A percentile compares a stretch with the other conserved stretches of the same genome.
Conservation (phyloP, 2,797 vertebrate genomes). For the Parauchenoglanis ngamensis region DNA sequence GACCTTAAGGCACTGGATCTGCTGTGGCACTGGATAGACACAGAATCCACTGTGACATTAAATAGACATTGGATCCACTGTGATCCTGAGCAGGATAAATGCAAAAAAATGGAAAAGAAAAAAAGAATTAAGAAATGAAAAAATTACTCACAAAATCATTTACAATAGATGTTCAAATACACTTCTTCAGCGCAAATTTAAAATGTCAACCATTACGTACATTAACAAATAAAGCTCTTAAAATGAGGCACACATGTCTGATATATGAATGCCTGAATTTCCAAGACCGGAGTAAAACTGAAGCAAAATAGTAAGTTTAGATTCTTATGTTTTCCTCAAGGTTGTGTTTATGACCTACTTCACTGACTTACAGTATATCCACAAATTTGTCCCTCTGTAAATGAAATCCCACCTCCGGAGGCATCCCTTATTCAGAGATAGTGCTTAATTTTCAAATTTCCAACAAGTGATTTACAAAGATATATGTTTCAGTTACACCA, state of each 20-base stretch:
- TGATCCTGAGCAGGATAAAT: neutral
- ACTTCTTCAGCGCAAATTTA: neutral
- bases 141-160: neutral
- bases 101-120: neutral
- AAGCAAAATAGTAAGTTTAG: neutral
- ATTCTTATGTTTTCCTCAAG: neutral
- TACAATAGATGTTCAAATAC: neutral
- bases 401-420: neutral
- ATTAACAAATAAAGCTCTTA: neutral
- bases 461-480: neutral
- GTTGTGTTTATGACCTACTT: neutral
- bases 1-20: neutral
- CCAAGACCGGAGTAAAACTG: neutral
- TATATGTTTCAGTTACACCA: neutral
- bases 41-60: too few relatives aligned
- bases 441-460: neutral
- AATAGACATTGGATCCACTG: neutral
- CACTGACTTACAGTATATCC: neutral
- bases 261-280: neutral
- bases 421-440: neutral
- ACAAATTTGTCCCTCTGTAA: neutral
- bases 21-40: neutral
- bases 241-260: neutral
- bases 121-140: neutral
- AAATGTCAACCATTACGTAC: neutral